These are phyloP conservation scores for Drosophila sechellia DNA, from an alignment of 1,140 invertebrate genomes.

Conservation along the genomic window DNA sequence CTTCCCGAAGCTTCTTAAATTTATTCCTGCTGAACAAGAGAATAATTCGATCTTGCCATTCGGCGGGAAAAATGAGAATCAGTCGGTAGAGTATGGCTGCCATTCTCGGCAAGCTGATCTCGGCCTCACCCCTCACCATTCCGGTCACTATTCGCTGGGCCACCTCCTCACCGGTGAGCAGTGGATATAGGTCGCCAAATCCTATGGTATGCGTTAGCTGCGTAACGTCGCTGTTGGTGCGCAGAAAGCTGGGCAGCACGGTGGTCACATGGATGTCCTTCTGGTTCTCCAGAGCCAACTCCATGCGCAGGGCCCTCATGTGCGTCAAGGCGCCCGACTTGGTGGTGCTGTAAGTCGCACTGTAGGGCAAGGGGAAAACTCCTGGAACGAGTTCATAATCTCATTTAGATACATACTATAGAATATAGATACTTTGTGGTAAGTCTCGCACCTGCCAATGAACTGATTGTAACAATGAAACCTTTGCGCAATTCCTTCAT, in stretches of 20 bases:
- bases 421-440: not conserved
- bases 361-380: constrained; percentile 38
- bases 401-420: not conserved
- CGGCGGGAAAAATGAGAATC: constrained; percentile 22
- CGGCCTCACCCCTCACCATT: constrained; percentile 51
- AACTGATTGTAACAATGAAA: constrained; percentile 94
- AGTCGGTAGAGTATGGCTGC: constrained; percentile 5
- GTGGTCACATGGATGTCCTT: constrained; percentile 51
- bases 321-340: constrained; percentile 90
- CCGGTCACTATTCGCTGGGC: constrained; percentile 48
- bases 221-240: constrained; percentile 40
- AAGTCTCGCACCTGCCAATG: constrained; percentile 88
- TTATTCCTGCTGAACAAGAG: not conserved
- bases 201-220: not conserved
- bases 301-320: constrained; percentile 87
- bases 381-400: constrained; percentile 8
- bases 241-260: constrained; percentile 50
- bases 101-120: constrained; percentile 43
- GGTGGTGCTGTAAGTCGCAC: constrained; percentile 86
- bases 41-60: constrained; percentile 35
- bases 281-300: constrained; percentile 43
- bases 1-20: constrained; percentile 7
- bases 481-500: constrained; percentile 94
- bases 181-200: constrained; percentile 34
- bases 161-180: constrained; percentile 38